Conservation (phyloP, 2,797 vertebrate genomes). For the Australoheros facetus region DNA sequence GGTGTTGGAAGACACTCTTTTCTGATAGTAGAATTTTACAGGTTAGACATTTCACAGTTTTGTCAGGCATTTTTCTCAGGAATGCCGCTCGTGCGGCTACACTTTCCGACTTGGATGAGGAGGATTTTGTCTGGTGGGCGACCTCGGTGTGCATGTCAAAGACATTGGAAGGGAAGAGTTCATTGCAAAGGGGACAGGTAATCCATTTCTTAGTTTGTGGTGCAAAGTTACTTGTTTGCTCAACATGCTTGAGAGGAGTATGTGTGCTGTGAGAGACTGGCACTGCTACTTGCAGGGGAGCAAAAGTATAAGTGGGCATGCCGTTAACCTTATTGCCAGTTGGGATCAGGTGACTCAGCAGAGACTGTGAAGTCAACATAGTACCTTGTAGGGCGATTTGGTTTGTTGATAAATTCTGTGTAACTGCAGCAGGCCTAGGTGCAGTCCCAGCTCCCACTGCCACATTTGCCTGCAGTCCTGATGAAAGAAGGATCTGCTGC, state of each 20-base stretch:
- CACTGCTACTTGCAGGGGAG: conserved; percentile 86
- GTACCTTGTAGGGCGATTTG: conserved; percentile 84
- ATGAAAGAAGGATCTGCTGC: conserved; percentile 79
- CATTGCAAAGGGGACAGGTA: conserved; percentile 94
- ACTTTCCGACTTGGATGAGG: conserved; percentile 73
- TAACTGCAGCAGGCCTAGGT: conserved; percentile 79
- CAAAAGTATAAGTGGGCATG: conserved; percentile 93
- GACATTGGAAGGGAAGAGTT: conserved; percentile 94
- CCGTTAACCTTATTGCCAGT: conserved; percentile 95
- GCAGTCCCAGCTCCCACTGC: conserved; percentile 72
- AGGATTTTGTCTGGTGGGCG: conserved; percentile 86
- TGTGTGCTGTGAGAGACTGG: conserved; percentile 80
- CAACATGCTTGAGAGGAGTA: conserved; percentile 76
- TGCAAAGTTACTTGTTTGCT: conserved; percentile 61
- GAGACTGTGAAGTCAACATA: conserved; percentile 88
- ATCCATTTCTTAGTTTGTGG: conserved; percentile 95
- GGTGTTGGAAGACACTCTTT: conserved; percentile 89
- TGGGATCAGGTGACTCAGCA: conserved; percentile 92
- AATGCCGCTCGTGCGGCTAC: conserved; percentile 90
- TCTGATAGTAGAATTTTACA: conserved; percentile 90
- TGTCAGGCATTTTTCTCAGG: conserved; percentile 92
- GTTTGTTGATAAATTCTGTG: conserved; percentile 73
- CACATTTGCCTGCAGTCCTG: conserved; percentile 72
- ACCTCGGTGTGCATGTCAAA: conserved; percentile 94
- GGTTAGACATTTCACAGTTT: conserved; percentile 88